Base-by-base conservation (phyloP, 2,888 invertebrate species). In the Oegoconia quadripuncta region DNA sequence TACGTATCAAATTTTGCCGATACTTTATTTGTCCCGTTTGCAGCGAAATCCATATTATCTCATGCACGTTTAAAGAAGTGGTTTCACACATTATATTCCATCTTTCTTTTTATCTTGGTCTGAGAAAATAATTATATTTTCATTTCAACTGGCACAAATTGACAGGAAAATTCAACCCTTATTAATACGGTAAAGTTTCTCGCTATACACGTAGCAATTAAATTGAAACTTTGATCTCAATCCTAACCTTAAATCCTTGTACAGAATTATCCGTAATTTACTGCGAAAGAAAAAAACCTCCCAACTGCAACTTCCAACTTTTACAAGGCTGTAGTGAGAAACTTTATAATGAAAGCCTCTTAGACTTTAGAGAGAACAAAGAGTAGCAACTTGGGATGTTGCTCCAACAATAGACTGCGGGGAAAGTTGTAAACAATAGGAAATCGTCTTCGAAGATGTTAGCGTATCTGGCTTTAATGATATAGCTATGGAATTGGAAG, bases 331-430 rank as follows among this genome's bases (percentile, higher is more conserved):
- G 29, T 39, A 44, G 55, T 55, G 40, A 26, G 28, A 55, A 63
- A 64, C 52, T 67, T 69, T 57, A 60, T 64, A 59, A 69, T 69
- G 64, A 67, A 64, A 67, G 63, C 59, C 53, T 60, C 62, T 65
- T 56, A 52, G 44, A 18, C 32, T 34, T 37, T 37, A 37, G 22
- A 13, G 34, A 13, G 34, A 34, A 53, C 59, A 57, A 49, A 35
- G 43, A 43, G 46, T 39, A 26, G 27, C 27, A 16, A 39, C 20
- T 53, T 46, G 14, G 37, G 42, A 52, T 47, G 44, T 47, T 48
- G 36, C 22, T 7, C 34, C 39, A 42, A 48, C 50, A 28, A 52
- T 47, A 39, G 39, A 48, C 38, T 17, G 33, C 22, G 11, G 11
- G n/a, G 14, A 39, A 56, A 51, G 37, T 57, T 50, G 37, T 50